Evolutionary conservation across 2,888 invertebrate species (phyloP).

Genomic region (Netelia melanura): DNA sequence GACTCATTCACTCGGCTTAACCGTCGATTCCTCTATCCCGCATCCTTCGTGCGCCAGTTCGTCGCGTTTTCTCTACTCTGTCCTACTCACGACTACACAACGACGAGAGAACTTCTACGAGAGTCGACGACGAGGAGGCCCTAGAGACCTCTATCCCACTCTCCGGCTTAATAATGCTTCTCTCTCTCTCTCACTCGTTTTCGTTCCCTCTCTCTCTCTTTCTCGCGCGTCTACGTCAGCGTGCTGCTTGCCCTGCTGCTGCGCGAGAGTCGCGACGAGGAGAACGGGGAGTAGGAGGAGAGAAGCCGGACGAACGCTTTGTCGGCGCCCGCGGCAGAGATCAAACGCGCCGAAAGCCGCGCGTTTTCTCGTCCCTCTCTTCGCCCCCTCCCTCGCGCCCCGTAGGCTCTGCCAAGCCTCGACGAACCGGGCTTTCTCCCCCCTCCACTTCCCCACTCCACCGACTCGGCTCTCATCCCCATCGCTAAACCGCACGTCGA

Average conservation of each 20-base stretch:
- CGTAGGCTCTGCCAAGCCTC: constrained; percentile 40
- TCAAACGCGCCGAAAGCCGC: constrained; percentile 82
- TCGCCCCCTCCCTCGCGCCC: constrained; percentile 36
- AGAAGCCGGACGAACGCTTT: constrained; percentile 80
- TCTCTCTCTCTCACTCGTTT: constrained; percentile 51
- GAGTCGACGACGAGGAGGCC: constrained; percentile 58
- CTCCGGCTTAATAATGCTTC: constrained; percentile 61
- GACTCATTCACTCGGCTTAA: constrained; percentile 56
- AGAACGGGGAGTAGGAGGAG: constrained; percentile 61
- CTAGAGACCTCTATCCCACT: constrained; percentile 45
- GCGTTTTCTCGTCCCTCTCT: constrained; percentile 70
- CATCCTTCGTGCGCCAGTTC: constrained; percentile 52
- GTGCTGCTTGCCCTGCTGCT: constrained; percentile 58
- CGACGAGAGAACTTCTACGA: constrained; percentile 51
- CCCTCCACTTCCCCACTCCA: constrained; percentile 52
- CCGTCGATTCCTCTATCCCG: constrained; percentile 42
- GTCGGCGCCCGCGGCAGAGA: constrained; percentile 84
- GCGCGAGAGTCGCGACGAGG: constrained; percentile 71
- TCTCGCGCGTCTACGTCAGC: constrained; percentile 67
- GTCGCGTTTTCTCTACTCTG: constrained; percentile 52
- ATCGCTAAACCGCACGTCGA: constrained; percentile 70
- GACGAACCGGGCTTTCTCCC: constrained; percentile 51
- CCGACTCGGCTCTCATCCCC: constrained; percentile 61
- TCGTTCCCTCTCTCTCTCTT: constrained; percentile 67
- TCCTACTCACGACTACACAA: constrained; percentile 39